A percentile compares a stretch with the other conserved stretches of the same genome.
These are phyloP conservation scores for Ctenochaetus hawaiiensis DNA, from an alignment of 2,797 vertebrate genomes.

Conservation along the genomic window DNA sequence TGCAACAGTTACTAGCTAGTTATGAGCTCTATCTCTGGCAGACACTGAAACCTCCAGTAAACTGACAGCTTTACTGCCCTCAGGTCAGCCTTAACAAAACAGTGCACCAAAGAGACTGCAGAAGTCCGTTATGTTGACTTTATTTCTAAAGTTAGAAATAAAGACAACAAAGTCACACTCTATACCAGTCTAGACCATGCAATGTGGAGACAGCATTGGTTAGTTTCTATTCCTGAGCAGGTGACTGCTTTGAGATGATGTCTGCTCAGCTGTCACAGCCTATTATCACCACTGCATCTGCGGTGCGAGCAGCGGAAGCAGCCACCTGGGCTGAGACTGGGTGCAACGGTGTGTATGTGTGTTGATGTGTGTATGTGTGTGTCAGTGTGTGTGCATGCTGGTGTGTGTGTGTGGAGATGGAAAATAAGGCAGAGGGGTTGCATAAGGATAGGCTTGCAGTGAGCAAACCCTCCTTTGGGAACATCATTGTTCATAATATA, in stretches of 20 bases:
- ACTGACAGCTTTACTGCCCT: not conserved
- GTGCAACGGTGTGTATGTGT: not conserved
- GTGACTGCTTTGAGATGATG: constrained; percentile 52
- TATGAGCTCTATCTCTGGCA: not conserved
- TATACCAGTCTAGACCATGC: not conserved
- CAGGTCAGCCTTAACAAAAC: constrained; percentile 24
- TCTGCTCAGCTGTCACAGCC: constrained; percentile 53
- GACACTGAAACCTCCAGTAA: constrained; percentile 2
- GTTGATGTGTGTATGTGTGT: not conserved
- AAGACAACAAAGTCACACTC: constrained; percentile 24
- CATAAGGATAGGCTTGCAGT: constrained; percentile 49
- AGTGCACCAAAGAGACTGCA: not conserved
- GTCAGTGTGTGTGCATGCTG: not conserved
- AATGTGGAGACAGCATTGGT: not conserved
- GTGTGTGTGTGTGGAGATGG: constrained; percentile 12
- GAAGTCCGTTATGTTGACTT: not conserved
- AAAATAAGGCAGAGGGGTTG: constrained; percentile 50
- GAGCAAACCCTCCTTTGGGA: constrained; percentile 38
- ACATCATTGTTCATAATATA: constrained; percentile 1
- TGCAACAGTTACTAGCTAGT: constrained; percentile 23
- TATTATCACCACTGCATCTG: constrained; percentile 55
- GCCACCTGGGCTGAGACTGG: constrained; percentile 52
- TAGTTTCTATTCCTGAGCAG: constrained; percentile 46
- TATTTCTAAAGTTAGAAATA: constrained; percentile 7
- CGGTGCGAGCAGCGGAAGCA: constrained; percentile 53